These are phyloP conservation scores for Diogma glabrata DNA, from an alignment of 2,888 invertebrate species.

Conservation along the genomic window DNA sequence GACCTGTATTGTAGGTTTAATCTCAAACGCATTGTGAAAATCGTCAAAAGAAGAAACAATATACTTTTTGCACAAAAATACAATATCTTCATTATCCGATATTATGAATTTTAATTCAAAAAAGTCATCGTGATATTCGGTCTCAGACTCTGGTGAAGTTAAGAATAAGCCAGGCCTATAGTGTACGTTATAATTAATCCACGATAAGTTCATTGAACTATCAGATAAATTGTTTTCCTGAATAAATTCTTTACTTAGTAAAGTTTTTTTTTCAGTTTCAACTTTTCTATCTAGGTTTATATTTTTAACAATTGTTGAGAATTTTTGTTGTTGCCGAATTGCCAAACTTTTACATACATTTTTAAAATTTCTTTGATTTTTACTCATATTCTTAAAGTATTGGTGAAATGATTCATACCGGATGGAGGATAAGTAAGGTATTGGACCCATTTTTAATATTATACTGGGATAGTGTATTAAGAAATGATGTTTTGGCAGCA, in stretches of 20 bases:
- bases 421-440: background rate
- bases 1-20: background rate
- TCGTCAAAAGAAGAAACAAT: too few species aligned
- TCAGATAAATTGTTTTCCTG: constrained; percentile 2
- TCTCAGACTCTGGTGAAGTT: too few species aligned
- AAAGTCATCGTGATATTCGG: too few species aligned
- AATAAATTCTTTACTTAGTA: background rate
- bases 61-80: too few species aligned
- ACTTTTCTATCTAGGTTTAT: constrained; percentile 1
- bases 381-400: too few species aligned
- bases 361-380: too few species aligned
- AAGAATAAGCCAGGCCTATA: background rate
- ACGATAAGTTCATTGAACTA: background rate
- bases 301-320: too few species aligned
- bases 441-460: constrained; percentile 3
- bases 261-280: background rate
- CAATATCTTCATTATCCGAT: too few species aligned
- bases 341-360: too few species aligned
- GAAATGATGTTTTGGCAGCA: background rate
- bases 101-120: too few species aligned
- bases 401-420: background rate
- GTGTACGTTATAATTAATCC: constrained; percentile 1
- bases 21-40: background rate
- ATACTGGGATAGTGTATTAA: background rate
- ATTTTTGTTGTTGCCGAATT: too few species aligned